Base-by-base conservation (phyloP, 2,113 vertebrate genomes). In the Paramisgurnus dabryanus region DNA sequence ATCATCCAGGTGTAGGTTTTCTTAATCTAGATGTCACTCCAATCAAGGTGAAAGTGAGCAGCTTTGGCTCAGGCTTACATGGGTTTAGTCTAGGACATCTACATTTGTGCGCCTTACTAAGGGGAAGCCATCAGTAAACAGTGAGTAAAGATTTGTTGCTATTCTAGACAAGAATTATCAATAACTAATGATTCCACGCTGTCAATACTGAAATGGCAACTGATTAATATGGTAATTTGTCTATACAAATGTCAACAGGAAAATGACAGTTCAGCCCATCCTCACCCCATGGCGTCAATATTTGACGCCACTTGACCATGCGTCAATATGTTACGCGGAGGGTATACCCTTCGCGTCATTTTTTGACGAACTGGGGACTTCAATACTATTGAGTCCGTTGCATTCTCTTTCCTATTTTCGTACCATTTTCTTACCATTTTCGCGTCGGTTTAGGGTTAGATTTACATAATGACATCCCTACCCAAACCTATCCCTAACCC, bases 171-270 rank as follows among this genome's bases (percentile, higher is more conserved):
- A 43, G 41, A 75, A 75, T 63, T 34, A 75, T 75, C 57, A 75
- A 75, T 63, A 63, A 60, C 18, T 63, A 64, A 64, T 74, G 58
- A 75, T 75, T 63, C 15, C 12, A 49, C 63, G 18, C 12, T 47
- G 72, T 64, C 57, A 49, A 75, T 75, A 63, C 45, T 75, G 58
- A 47, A 63, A 75, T 75, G 43, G 43, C 41, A 75, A 75, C 58
- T 75, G 72, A 64, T 75, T 75, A 64, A 49, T 60, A 64, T 64
- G 72, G 12, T 75, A 75, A 75, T 75, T 15, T 75, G 40, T 39
- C 43, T 75, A n/a, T 75, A 34, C 18, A 63, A 74, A 49, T 75
- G 72, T 64, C 72, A 75, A 45, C 0, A 13, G 13, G 18, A 27
- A 75, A 64, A 64, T 75, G 43, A 75, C 58, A 47, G 12, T 75